These are phyloP conservation scores for Leptinotarsa peninsularis DNA, from an alignment of 2,888 invertebrate genomes.

Conservation along the genomic window DNA sequence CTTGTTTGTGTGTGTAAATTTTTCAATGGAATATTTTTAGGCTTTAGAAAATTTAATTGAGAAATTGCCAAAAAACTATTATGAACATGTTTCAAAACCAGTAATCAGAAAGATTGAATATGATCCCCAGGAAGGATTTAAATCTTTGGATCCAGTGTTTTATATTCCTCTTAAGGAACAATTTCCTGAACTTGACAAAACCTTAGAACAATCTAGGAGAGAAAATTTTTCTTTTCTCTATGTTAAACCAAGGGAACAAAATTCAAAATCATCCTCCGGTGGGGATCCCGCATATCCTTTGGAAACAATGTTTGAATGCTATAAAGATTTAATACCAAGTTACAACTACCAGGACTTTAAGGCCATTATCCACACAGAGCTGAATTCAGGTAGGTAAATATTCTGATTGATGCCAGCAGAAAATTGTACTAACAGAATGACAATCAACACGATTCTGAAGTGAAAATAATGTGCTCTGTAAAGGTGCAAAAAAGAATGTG, in stretches of 20 bases:
- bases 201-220: conserved; percentile 44
- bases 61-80: conserved; percentile 50
- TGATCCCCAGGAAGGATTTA: conserved; percentile 35
- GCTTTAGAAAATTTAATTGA: conserved; percentile 51
- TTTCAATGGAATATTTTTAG: conserved; percentile 38
- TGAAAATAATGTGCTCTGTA: too few relatives aligned
- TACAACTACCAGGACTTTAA: conserved; percentile 57
- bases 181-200: conserved; percentile 50
- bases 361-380: conserved; percentile 50
- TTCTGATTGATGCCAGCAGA: too few relatives aligned
- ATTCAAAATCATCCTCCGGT: conserved; percentile 18
- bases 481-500: too few relatives aligned
- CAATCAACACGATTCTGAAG: too few relatives aligned
- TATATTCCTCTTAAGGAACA: conserved; percentile 55
- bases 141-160: conserved; percentile 49
- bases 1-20: neutral
- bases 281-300: conserved; percentile 46
- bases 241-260: conserved; percentile 42
- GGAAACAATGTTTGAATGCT: conserved; percentile 54
- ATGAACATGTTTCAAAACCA: conserved; percentile 33
- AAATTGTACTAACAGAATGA: too few relatives aligned
- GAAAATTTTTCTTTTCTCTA: conserved; percentile 50
- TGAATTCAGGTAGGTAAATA: conserved; percentile 47
- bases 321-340: conserved; percentile 52
- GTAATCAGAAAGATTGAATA: conserved; percentile 21